phyloP scores from a whole-genome alignment of 2,113 vertebrate genomes.

The Sphaerodactylus townsendi region DNA sequence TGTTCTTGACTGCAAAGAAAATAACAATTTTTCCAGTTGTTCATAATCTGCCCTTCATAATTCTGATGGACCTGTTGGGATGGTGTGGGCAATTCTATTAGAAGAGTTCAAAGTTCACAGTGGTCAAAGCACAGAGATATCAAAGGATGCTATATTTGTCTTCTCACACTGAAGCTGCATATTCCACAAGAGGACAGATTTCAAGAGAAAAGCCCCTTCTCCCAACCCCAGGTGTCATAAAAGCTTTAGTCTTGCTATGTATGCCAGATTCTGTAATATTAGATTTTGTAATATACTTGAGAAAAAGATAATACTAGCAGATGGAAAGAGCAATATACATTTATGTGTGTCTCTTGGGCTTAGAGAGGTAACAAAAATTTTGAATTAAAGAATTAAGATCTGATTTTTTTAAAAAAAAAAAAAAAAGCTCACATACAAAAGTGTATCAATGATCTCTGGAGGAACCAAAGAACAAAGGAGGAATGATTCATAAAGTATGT shows the following conservation, averaged over 20 bases:
- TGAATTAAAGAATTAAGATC: neutral
- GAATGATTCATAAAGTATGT: neutral
- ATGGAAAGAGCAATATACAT: neutral
- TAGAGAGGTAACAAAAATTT: neutral
- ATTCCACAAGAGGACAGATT: neutral
- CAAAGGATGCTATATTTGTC: neutral
- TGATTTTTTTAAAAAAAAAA: too few species aligned
- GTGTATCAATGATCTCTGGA: conserved; percentile 2
- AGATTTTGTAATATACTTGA: neutral
- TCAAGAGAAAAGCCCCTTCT: neutral
- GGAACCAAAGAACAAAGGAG: neutral
- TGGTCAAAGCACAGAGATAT: neutral
- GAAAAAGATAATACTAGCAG: neutral
- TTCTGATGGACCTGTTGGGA: neutral
- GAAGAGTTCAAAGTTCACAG: neutral
- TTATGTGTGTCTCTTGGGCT: too few species aligned
- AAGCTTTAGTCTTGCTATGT: neutral
- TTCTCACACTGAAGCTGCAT: neutral
- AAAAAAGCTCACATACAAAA: neutral
- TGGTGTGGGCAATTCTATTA: neutral
- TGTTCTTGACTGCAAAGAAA: neutral
- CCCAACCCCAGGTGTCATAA: neutral
- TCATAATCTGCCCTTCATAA: accelerated
- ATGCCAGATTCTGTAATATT: neutral
- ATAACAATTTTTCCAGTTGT: neutral